Evolutionary conservation across 2,113 vertebrate species (phyloP).

Genomic region (Cyprinodon brontotheroides): DNA sequence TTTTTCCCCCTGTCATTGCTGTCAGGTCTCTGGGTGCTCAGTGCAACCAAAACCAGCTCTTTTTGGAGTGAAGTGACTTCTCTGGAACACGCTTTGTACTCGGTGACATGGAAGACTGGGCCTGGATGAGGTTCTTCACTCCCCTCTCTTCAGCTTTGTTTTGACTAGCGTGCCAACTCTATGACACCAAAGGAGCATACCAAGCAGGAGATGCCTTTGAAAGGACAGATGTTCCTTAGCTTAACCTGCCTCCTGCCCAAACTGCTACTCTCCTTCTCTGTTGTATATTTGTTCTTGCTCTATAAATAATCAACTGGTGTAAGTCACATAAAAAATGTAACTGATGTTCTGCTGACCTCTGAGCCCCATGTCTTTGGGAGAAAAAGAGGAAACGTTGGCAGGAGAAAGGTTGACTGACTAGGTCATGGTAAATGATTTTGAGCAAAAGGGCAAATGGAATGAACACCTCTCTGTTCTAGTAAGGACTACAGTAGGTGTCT

Average conservation of each 20-base stretch:
- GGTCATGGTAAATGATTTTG: conserved; percentile 56
- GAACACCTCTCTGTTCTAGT: conserved; percentile 65
- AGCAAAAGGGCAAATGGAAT: conserved; percentile 32
- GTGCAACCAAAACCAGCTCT: conserved; percentile 59
- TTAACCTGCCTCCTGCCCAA: conserved; percentile 59
- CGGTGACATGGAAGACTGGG: conserved; percentile 51
- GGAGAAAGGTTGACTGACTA: conserved; percentile 32
- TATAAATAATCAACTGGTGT: conserved; percentile 73
- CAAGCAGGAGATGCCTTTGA: conserved; percentile 73
- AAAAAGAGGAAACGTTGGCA: conserved; percentile 17
- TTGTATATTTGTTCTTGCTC: conserved; percentile 75
- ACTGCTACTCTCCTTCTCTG: conserved; percentile 58
- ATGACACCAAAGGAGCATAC: conserved; percentile 80
- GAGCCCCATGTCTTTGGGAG: conserved; percentile 42
- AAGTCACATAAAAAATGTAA: conserved; percentile 57
- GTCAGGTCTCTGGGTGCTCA: conserved; percentile 77
- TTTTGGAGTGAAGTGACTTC: conserved; percentile 38
- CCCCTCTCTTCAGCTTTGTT: conserved; percentile 77
- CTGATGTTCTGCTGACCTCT: conserved; percentile 56
- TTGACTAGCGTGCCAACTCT: conserved; percentile 81
- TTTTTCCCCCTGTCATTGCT: conserved; percentile 54
- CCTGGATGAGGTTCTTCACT: conserved; percentile 76
- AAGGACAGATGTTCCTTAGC: conserved; percentile 75
- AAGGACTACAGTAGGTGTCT: conserved; percentile 59
- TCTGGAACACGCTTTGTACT: conserved; percentile 26